Evolutionary conservation across 2,888 invertebrate species (phyloP), one percentile per base, ranked within the genome.

Genomic region (Drosophila anomalata): DNA sequence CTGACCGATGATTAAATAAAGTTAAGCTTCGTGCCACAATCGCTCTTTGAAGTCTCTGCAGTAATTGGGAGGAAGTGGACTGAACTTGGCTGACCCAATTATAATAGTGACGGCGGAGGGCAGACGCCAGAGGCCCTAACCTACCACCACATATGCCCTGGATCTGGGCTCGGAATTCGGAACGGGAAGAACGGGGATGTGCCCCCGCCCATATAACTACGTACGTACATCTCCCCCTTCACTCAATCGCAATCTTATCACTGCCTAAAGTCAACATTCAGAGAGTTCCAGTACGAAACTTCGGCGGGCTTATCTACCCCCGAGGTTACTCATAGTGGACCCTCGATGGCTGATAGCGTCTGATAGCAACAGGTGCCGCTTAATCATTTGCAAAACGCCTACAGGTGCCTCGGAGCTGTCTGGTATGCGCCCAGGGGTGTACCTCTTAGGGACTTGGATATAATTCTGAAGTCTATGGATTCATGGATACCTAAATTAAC

Each of bases 31-130:
- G 71, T 82, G 82, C 77, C 76, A 14, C 31, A 58, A 60, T 33
- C 48, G 58, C 70, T 76, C 55, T 85, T 82, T 77, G 86, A 76
- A 76, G 78, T 52, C 41, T 54, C 62, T 47, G 22, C 33, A 59
- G 61, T 58, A 67, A 77, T 63, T 75, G 72, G 65, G 71, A 75
- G 73, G 62, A 75, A 48, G 73, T 56, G 51, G 52, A 33, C 70
- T 88, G 82, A 82, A 82, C 86, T 88, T 86, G 85, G 62, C 44
- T 84, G 84, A 88, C 88, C 84, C 75, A 84, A 70, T 88, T 86
- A 47, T 46, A 48, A 54, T 20, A 42, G 8, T 20, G 11, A 3
- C 14, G 9, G 14, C 17, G n/a, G 47, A 48, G 46, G 26, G 54
- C 71, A 77, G 80, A 74, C 75, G 82, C 77, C 83, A 50, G 66